Conservation (phyloP, 2,797 vertebrate species). For the Chelon labrosus region DNA sequence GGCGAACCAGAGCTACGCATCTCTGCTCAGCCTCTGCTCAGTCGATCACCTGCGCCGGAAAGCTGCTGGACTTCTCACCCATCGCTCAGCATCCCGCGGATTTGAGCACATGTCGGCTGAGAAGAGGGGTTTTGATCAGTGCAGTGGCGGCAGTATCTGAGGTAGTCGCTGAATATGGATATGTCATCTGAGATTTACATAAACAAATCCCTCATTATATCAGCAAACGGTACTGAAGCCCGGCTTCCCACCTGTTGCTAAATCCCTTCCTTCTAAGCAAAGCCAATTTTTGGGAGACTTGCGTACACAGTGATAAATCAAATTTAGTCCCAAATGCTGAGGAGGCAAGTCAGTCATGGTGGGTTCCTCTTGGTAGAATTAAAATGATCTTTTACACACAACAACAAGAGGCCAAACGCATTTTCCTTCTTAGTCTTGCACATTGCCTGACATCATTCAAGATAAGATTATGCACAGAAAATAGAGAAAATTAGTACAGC, state of each 20-base stretch:
- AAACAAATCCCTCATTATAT: slow-evolving; percentile 56
- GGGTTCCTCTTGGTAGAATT: not conserved
- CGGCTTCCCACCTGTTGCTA: slow-evolving; percentile 25
- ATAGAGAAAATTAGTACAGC: too few species aligned
- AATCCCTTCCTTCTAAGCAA: slow-evolving; percentile 33
- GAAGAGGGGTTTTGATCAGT: slow-evolving; percentile 6
- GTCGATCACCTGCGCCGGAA: slow-evolving; percentile 35
- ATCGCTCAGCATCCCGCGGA: slow-evolving; percentile 3
- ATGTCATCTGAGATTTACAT: slow-evolving; percentile 46
- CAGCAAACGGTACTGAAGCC: slow-evolving; percentile 19
- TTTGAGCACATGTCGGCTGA: not conserved
- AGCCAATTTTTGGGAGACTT: slow-evolving; percentile 10
- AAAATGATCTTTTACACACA: not conserved
- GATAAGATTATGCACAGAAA: too few species aligned
- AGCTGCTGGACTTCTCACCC: slow-evolving; percentile 24
- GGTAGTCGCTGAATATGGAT: not conserved
- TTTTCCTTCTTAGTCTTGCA: too few species aligned
- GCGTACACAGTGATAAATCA: slow-evolving; percentile 45
- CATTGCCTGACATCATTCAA: too few species aligned
- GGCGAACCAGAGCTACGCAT: slow-evolving; percentile 4
- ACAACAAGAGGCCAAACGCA: too few species aligned
- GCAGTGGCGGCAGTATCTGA: not conserved
- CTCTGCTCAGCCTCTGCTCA: slow-evolving; percentile 19
- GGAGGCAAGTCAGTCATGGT: not conserved
- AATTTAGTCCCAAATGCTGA: slow-evolving; percentile 32